Conservation (phyloP, 2,888 invertebrate species). For the Ceriagrion tenellum region DNA sequence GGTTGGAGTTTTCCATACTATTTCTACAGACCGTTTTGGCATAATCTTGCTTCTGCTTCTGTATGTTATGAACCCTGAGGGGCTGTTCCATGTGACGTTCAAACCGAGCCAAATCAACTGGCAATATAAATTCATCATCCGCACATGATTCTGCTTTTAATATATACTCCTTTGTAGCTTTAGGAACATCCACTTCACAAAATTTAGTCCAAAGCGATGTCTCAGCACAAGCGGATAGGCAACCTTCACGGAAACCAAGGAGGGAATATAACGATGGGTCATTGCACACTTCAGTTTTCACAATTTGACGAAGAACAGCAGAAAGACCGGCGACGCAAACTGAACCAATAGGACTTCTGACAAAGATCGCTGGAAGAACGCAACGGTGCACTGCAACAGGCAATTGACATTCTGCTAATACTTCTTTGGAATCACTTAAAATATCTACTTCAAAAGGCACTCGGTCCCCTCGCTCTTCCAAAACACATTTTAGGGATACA, state of each 20-base stretch:
- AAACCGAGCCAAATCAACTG: slow-evolving; percentile 86
- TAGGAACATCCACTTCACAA: slow-evolving; percentile 90
- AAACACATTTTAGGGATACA: slow-evolving; percentile 78
- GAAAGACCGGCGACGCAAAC: slow-evolving; percentile 88
- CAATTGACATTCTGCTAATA: slow-evolving; percentile 73
- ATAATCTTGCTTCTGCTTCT: slow-evolving; percentile 84
- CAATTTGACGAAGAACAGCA: slow-evolving; percentile 84
- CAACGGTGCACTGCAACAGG: slow-evolving; percentile 78
- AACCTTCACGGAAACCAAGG: slow-evolving; percentile 89
- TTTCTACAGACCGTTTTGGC: slow-evolving; percentile 77
- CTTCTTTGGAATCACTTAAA: background rate
- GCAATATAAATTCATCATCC: slow-evolving; percentile 77
- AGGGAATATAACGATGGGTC: slow-evolving; percentile 79
- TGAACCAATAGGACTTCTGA: slow-evolving; percentile 77
- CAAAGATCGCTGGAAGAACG: slow-evolving; percentile 83
- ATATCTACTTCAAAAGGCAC: background rate
- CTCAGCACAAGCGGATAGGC: slow-evolving; percentile 90
- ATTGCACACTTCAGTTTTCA: slow-evolving; percentile 63
- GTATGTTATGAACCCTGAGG: slow-evolving; percentile 90
- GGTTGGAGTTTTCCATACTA: slow-evolving; percentile 69
- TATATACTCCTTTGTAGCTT: slow-evolving; percentile 74
- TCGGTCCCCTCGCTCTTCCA: slow-evolving; percentile 71
- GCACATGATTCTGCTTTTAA: slow-evolving; percentile 67
- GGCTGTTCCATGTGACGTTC: slow-evolving; percentile 92
- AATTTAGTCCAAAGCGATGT: slow-evolving; percentile 94